phyloP scores from a whole-genome alignment of 2,888 invertebrate species.

The Acleris cristana region DNA sequence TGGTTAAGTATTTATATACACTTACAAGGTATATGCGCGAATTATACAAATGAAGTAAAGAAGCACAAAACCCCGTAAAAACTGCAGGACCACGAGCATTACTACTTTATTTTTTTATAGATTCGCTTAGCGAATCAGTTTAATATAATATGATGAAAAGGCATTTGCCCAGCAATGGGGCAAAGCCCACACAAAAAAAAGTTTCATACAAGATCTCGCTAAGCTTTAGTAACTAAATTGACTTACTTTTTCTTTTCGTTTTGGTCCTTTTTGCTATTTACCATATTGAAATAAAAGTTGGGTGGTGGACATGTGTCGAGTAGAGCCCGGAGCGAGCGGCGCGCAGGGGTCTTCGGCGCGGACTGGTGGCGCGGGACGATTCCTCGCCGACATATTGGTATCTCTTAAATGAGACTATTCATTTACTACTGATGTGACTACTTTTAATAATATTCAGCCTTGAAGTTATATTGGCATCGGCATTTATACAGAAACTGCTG shows the following conservation, averaged over 20 bases:
- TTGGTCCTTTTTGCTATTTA: constrained; percentile 9
- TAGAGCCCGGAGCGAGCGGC: neutral
- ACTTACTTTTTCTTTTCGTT: constrained; percentile 24
- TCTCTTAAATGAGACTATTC: constrained; percentile 2
- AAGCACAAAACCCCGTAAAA: no score
- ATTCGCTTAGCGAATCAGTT: no score
- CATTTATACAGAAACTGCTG: no score
- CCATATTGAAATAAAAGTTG: constrained; percentile 9
- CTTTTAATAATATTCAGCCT: neutral
- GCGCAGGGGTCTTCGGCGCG: constrained; percentile 2
- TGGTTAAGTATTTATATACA: no score
- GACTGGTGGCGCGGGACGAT: neutral
- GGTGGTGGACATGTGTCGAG: neutral
- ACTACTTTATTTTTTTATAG: no score
- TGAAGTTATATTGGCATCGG: no score
- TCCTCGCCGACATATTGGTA: neutral
- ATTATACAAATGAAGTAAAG: no score
- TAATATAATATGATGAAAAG: no score
- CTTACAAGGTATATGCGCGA: no score
- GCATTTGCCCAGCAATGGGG: no score
- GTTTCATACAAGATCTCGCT: constrained; percentile 4
- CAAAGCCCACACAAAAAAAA: no score
- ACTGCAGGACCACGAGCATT: no score
- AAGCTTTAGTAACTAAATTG: neutral
- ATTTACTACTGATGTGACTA: constrained; percentile 6